A percentile compares a stretch with the other conserved stretches of the same genome.
phyloP scores from a whole-genome alignment of 2,888 invertebrate genomes.

The Hypolimnas misippus region DNA sequence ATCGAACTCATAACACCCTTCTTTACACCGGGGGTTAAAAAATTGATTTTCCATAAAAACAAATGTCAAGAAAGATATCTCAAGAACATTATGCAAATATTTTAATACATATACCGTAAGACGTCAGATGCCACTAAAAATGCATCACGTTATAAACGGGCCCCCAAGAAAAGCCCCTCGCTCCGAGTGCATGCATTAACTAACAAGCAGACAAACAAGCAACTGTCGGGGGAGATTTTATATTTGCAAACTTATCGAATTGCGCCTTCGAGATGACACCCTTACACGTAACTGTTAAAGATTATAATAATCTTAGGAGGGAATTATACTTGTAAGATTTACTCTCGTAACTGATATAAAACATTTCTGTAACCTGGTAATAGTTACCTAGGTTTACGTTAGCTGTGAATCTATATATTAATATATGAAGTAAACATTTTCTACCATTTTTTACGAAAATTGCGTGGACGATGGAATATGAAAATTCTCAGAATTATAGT shows the following conservation, averaged over 20 bases:
- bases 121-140: conserved; percentile 22
- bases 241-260: conserved; percentile 53
- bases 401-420: too few species aligned
- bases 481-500: too few species aligned
- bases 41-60: too few species aligned
- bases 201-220: conserved; percentile 40
- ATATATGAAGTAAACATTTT: too few species aligned
- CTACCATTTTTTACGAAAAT: too few species aligned
- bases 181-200: conserved; percentile 24
- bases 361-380: too few species aligned
- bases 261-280: conserved; percentile 22
- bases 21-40: too few species aligned
- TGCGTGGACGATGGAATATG: too few species aligned
- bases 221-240: conserved; percentile 39
- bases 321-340: too few species aligned
- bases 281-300: conserved; percentile 1
- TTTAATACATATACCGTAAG: conserved; percentile 12
- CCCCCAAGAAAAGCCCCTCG: conserved; percentile 26
- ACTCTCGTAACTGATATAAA: too few species aligned
- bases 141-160: conserved; percentile 26
- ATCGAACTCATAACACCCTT: too few species aligned
- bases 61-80: background rate
- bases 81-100: conserved; percentile 17
- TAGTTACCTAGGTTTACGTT: too few species aligned
- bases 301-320: conserved; percentile 2